Evolutionary conservation across 2,797 vertebrate genomes (phyloP), one percentile per base, ranked within the genome.

Genomic region (Microcaecilia unicolor): DNA sequence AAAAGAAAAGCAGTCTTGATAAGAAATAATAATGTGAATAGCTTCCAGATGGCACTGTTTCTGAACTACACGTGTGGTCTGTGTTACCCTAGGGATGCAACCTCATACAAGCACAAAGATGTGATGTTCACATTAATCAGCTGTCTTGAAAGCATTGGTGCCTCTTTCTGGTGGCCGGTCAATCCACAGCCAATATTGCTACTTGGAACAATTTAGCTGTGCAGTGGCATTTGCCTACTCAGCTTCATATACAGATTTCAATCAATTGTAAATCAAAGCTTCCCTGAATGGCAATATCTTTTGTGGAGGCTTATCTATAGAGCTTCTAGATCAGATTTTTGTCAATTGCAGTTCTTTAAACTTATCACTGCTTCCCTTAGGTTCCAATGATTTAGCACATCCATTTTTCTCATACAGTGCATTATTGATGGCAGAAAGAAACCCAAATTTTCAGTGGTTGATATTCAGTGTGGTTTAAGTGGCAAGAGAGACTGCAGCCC

Each of bases 21-120:
- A 85, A 74, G 74, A 47, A 66, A 54, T 57, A 76, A 66, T 76
- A 76, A 69, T 54, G 30, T 61, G 55, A 64, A 82, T 64, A 70
- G 72, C 59, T 83, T 85, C 72, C 70, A 82, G 72, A 58, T 77
- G 78, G 44, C 44, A 72, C 61, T 70, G 64, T 51, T 63, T 54
- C 40, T 44, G 22, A 59, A 30, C 69, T 39, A 44, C 48, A 61
- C 31, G 36, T 68, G 55, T 58, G 64, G 64, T 56, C 72, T 39
- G 58, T 49, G 60, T 55, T 63, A 66, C 63, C 61, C 58, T 5
- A 27, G 44, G 59, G 62, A 75, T 55, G 43, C n/a, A 64, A 37
- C 26, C 51, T 49, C 7, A 27, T 21, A 1, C 32, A 19, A 15
- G 12, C 9, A 2, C 37, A 4, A 25, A 10, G 32, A 21, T 6